These are phyloP conservation scores for Drosophila varians DNA, from an alignment of 1,140 invertebrate species.

Conservation along the genomic window DNA sequence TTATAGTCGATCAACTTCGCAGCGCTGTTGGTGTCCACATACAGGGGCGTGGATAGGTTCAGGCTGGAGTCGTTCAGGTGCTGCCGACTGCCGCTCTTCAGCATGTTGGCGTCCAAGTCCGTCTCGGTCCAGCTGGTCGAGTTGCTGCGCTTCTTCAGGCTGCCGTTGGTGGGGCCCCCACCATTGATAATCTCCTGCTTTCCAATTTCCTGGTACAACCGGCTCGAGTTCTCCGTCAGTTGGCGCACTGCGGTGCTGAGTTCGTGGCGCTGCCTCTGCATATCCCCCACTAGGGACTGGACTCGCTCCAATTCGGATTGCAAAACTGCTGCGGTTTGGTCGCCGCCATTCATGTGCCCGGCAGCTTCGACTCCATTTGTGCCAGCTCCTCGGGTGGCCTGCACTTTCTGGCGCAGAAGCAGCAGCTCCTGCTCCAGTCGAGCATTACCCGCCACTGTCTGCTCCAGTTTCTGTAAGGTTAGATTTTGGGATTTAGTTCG, in stretches of 20 bases:
- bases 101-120: constrained; percentile 91
- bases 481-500: constrained; percentile 8
- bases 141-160: constrained; percentile 83
- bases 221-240: constrained; percentile 89
- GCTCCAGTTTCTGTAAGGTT: constrained; percentile 91
- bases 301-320: constrained; percentile 93
- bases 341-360: constrained; percentile 77
- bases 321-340: constrained; percentile 87
- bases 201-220: constrained; percentile 80
- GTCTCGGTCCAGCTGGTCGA: constrained; percentile 92
- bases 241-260: constrained; percentile 92
- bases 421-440: constrained; percentile 94
- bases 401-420: constrained; percentile 92
- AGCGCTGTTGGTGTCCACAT: constrained; percentile 85
- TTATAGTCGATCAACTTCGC: constrained; percentile 70
- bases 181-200: constrained; percentile 43
- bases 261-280: constrained; percentile 92
- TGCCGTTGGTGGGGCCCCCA: constrained; percentile 56
- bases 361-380: constrained; percentile 51
- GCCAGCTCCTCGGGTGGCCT: constrained; percentile 85
- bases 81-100: constrained; percentile 65
- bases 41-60: constrained; percentile 84
- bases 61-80: constrained; percentile 65
- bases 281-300: constrained; percentile 92
- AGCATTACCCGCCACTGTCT: constrained; percentile 94